Evolutionary conservation across 2,797 vertebrate species (phyloP), one percentile per base, ranked within the genome.

Genomic region (Crocodylus rhombifer): DNA sequence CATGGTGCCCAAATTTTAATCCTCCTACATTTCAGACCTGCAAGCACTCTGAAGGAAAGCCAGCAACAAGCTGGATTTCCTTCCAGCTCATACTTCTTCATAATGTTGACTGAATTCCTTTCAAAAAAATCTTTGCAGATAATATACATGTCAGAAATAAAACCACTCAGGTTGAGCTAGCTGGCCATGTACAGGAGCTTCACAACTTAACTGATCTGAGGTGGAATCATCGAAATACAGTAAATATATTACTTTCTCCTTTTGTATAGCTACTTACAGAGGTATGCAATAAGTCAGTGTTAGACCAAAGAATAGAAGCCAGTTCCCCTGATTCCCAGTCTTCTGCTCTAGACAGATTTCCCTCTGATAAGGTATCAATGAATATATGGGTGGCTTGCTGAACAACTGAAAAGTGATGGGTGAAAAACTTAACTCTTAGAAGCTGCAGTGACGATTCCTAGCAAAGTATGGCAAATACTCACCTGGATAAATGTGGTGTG

Each of bases 401-500:
- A 25, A 71, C 13, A 73, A 36, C 12, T 73, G 69, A 73, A 73
- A 73, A 26, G 33, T 51, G 36, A 23, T 42, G 69, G 69, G 23
- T 73, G 69, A 23, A 33, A 42, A 73, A 51, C 42, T 51, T 51
- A 51, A 51, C 42, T 51, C 42, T 51, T 51, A 51, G 42, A 51
- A 36, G 84, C 57, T 86, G 76, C 86, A 90, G 86, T 20, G 91
- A 85, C 80, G 93, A 82, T 81, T 4, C 1, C 6, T 75, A 92
- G 76, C 79, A 81, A 89, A 87, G 94, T 77, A 62, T 64, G 91
- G 64, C 51, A 60, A 71, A 42, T 91, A 87, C 80, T 96, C 89
- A 71, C 80, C 78, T 25, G 14, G 62, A 55, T 56, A 95, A 96
- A 97, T 15, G 2, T 76, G 91, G 78, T 91, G 95, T 85, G 78